Evolutionary conservation across 2,888 invertebrate species (phyloP), one percentile per base, ranked within the genome.

Genomic region (Spisula subtruncata): DNA sequence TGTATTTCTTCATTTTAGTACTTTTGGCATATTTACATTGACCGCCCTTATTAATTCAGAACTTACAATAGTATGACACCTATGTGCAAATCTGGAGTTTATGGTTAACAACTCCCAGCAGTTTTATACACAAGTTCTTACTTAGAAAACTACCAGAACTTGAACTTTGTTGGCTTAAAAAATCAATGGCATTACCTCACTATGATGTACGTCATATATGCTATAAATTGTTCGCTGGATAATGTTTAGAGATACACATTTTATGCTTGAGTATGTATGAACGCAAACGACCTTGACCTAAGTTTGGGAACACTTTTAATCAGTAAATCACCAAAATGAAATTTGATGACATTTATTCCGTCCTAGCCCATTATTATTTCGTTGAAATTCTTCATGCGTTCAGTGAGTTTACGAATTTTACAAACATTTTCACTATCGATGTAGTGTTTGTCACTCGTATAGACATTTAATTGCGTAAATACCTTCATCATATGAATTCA

Each of bases 381-480:
- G 75, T 51, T 32, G 46, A 51, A 46, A 71, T 71, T 84, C 46
- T 60, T 84, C 84, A 84, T 18, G 84, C 66, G 29, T 71, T 48
- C 29, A 71, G 75, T 51, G 75, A 75, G 75, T 84, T 48, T 84
- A 84, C 84, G 75, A 71, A 75, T 46, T 75, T 83, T 60, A 32
- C 35, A 41, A 60, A 54, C 35, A 32, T 83, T n/a, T 48, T 46
- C 48, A n/a, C 71, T 84, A 32, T 84, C 75, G 29, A 75, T 84
- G 32, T 32, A 51, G 16, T 75, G 41, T 25, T 84, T 48, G 51
- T 51, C 51, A 54, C 10, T 51, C 20, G 20, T 56, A 56, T 54
- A 51, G 85, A 80, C 80, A 56, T 25, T 85, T 85, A 41, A 79
- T 85, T 80, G 79, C 79, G 75, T 71, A 71, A 25, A 85, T 75